Evolutionary conservation across 2,888 invertebrate species (phyloP).

Genomic region (Thereva nobilitata): DNA sequence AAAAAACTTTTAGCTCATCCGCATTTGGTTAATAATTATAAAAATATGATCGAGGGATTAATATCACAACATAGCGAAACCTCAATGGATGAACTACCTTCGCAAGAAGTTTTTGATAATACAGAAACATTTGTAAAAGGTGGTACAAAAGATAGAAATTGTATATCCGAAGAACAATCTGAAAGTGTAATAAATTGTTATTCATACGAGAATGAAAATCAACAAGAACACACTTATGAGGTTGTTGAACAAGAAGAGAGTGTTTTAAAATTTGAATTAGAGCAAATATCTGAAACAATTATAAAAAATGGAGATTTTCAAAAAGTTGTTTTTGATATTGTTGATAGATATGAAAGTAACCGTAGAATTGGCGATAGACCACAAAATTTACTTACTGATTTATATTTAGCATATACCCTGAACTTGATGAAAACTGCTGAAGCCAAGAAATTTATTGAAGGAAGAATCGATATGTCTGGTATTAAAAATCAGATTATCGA

Average conservation of each 20-base stretch:
- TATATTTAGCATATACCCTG: constrained; percentile 17
- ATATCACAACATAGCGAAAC: too few relatives aligned
- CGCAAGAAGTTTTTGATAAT: not conserved
- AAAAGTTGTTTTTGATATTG: constrained; percentile 1
- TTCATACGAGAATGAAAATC: not conserved
- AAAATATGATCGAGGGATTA: too few relatives aligned
- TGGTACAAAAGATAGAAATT: not conserved
- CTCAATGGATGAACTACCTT: not conserved
- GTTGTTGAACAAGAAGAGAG: not conserved
- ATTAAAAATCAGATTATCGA: not conserved
- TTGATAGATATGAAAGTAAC: not conserved
- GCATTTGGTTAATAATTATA: not conserved
- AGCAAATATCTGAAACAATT: not conserved
- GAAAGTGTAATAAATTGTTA: too few relatives aligned
- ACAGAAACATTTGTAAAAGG: constrained; percentile 3
- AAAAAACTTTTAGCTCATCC: constrained; percentile 10
- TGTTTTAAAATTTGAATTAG: not conserved
- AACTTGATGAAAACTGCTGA: constrained; percentile 20
- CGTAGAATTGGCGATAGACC: not conserved
- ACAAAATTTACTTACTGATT: constrained; percentile 4
- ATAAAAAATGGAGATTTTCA: not conserved
- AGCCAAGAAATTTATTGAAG: not conserved
- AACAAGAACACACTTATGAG: not conserved
- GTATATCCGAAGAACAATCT: not conserved
- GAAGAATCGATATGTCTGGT: constrained; percentile 7